Percentiles rank a stretch among this genome's conserved stretches.
phyloP scores from a whole-genome alignment of 1,140 invertebrate genomes.

The honey bee (Apis mellifera) region Amel_HAv3.1 CM009932.2:3891501-3892000 shows the following conservation, averaged over 20 bases:
- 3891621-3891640: too few relatives aligned
- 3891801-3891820: conserved; percentile 17
- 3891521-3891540: too few relatives aligned
- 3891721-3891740: not conserved
- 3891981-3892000: not conserved
- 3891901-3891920: conserved; percentile 34
- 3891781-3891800: conserved; percentile 17
- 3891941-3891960: not conserved
- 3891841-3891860: conserved; percentile 19
- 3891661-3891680: too few relatives aligned
- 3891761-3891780: not conserved
- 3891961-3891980: not conserved
- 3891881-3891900: conserved; percentile 24
- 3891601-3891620: too few relatives aligned
- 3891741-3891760: not conserved
- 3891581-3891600: too few relatives aligned
- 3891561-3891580: too few relatives aligned
- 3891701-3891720: not conserved
- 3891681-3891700: too few relatives aligned
- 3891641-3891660: too few relatives aligned
- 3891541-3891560: too few relatives aligned
- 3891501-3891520: too few relatives aligned
- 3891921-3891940: conserved; percentile 21
- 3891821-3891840: conserved; percentile 17
- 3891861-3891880: conserved; percentile 30